These are phyloP conservation scores for Dinothrombium tinctorium DNA, from an alignment of 1,140 invertebrate genomes.

Conservation along the genomic window DNA sequence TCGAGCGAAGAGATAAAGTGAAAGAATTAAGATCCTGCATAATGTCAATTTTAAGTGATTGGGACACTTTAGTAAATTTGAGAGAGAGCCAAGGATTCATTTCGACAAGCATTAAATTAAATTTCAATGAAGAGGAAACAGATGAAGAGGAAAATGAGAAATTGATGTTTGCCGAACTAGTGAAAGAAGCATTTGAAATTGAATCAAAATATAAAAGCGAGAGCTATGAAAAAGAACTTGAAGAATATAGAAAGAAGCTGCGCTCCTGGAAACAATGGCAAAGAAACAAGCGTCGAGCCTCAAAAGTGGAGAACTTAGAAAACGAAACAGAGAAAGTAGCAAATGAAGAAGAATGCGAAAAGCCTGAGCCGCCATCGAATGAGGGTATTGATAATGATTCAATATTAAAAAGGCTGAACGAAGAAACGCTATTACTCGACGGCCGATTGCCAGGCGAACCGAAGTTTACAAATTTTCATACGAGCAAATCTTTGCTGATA, in stretches of 20 bases:
- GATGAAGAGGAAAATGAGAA: neutral
- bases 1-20: neutral
- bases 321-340: neutral
- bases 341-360: neutral
- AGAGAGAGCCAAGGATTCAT: neutral
- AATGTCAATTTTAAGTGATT: neutral
- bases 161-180: neutral
- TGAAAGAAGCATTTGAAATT: neutral
- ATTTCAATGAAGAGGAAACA: neutral
- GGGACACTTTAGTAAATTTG: neutral
- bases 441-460: constrained; percentile 10
- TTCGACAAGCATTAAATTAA: neutral
- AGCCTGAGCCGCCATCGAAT: neutral
- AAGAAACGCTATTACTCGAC: constrained; percentile 1
- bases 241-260: neutral
- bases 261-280: neutral
- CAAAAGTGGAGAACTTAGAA: neutral
- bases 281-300: neutral
- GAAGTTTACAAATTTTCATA: constrained; percentile 3
- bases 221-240: neutral
- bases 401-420: neutral
- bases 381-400: neutral
- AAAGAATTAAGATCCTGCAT: neutral
- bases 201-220: neutral
- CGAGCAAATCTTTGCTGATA: neutral